Percentiles rank a stretch among this genome's conserved stretches.
Evolutionary conservation across 2,797 vertebrate species (phyloP).

Genomic region (Luscinia megarhynchos): DNA sequence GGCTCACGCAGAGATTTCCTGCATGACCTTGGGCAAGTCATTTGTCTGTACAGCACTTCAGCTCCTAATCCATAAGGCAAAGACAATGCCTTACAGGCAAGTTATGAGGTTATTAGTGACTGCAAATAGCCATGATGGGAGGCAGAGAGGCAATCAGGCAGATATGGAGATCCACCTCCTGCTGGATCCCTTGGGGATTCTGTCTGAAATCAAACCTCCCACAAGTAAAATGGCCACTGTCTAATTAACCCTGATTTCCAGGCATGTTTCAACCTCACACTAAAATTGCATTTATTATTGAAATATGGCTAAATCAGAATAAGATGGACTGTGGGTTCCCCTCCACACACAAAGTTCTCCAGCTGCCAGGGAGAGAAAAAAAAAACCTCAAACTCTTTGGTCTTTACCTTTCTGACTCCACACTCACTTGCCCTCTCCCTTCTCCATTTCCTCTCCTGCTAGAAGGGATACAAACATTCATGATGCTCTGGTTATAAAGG

Average conservation of each 20-base stretch:
- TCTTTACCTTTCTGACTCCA: background rate
- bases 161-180: background rate
- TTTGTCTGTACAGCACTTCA: background rate
- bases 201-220: background rate
- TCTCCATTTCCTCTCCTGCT: background rate
- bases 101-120: background rate
- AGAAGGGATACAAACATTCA: background rate
- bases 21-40: background rate
- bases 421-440: background rate
- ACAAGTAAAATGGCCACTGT: background rate
- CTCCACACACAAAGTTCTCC: background rate
- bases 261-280: background rate
- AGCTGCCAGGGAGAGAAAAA: background rate
- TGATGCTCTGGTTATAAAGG: background rate
- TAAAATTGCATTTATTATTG: background rate
- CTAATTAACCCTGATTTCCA: background rate
- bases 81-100: conserved; percentile 23
- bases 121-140: background rate
- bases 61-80: conserved; percentile 18
- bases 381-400: background rate
- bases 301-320: background rate
- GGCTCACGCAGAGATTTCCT: background rate
- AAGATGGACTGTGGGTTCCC: background rate
- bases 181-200: background rate
- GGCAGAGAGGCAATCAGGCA: background rate